Evolutionary conservation across 2,113 vertebrate genomes (phyloP), one percentile per base, ranked within the genome.

Genomic region (Trachemys scripta): DNA sequence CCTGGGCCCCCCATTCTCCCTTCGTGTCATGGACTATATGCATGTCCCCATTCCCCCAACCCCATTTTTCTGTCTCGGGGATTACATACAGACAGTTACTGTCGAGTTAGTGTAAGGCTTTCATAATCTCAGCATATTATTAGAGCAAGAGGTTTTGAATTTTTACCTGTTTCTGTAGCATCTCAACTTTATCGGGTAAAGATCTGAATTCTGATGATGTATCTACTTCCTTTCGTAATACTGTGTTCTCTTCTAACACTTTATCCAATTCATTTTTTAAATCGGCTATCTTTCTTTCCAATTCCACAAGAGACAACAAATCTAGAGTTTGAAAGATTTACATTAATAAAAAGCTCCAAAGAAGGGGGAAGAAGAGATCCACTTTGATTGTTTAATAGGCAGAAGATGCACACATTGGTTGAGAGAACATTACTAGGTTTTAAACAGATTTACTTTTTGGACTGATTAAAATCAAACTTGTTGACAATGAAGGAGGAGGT

Each of bases 231-330:
- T 97, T 97, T 80, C 89, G 97, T 65, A 99, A 96, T 90, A 85
- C 6, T 38, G 27, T 29, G 27, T 98, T 99, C 85, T 97, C 98
- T 94, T 98, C 95, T 50, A 86, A 76, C 90, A 96, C 95, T 80
- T 97, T 98, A 47, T 98, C 96, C 82, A 99, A 91, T 76, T 99
- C 98, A 95, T 96, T 98, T 84, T 98, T 98, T 56, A 99, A 97
- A 12, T 96, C 96, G 8, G 89, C 88, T 47, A 98, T 94, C 0
- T 93, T 98, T 94, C 97, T 98, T 95, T 99, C 99, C 76, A 99
- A 94, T 38, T 99, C 98, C 85, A 98, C 20, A 76, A 92, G 95
- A 89, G 56, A 97, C 2, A 96, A 62, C 54, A 97, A 85, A 87
- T 97, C 98, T 98, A 95, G 22, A 85, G 7, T 80, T 11, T 65